Conservation (phyloP, 2,113 vertebrate genomes). For the Corythaeola cristata region DNA sequence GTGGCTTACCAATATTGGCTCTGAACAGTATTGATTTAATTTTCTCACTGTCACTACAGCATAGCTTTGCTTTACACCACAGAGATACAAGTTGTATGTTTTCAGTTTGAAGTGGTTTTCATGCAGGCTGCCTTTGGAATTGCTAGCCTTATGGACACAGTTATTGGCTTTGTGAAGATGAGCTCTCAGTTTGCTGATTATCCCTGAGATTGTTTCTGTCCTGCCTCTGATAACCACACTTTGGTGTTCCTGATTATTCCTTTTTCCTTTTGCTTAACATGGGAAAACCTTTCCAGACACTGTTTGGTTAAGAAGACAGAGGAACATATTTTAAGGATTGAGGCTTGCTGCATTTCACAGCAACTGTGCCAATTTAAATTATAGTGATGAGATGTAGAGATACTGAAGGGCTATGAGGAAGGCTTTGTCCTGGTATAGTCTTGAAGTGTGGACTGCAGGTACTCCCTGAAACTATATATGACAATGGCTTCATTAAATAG, state of each 20-base stretch:
- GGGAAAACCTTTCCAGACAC: neutral
- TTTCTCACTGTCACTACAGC: neutral
- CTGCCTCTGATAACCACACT: neutral
- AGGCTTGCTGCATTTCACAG: neutral
- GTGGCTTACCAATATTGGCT: neutral
- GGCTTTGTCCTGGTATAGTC: neutral
- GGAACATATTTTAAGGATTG: neutral
- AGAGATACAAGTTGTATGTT: neutral
- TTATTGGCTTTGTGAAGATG: neutral
- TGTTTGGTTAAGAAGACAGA: neutral
- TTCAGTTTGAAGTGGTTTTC: neutral
- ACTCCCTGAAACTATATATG: neutral
- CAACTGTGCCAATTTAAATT: neutral
- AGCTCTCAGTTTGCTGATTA: neutral
- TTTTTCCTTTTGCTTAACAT: neutral
- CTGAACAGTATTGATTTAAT: slow-evolving; percentile 14
- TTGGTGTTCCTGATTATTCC: neutral
- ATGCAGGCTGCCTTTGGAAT: neutral
- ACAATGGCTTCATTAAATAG: neutral
- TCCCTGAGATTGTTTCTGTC: neutral
- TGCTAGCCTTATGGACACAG: neutral
- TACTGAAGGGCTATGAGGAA: neutral
- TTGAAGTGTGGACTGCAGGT: neutral
- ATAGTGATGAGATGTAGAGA: neutral
- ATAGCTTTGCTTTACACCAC: neutral